Evolutionary conservation across 2,113 vertebrate genomes (phyloP).

Genomic region (Neoarius graeffei): DNA sequence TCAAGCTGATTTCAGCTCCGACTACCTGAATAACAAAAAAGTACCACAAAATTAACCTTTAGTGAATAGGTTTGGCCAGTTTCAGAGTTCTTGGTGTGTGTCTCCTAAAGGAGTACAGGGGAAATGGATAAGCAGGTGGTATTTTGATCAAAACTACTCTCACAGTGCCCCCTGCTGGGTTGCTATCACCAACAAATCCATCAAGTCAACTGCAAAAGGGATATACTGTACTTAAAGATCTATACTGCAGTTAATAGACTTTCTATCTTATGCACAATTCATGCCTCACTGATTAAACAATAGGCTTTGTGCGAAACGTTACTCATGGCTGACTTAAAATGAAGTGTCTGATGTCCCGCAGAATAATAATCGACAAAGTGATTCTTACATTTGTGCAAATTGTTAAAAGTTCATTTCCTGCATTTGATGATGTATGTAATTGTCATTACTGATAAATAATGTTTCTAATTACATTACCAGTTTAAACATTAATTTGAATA

Average conservation of each 20-base stretch:
- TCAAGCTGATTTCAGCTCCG: background rate
- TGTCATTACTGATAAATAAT: background rate
- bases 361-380: background rate
- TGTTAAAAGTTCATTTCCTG: background rate
- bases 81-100: background rate
- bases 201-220: background rate
- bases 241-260: background rate
- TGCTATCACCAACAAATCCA: background rate
- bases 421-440: background rate
- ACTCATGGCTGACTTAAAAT: background rate
- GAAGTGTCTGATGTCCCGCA: background rate
- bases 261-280: background rate
- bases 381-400: background rate
- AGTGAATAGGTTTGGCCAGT: background rate
- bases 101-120: background rate
- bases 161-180: conserved; percentile 48
- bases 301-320: background rate
- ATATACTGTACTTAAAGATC: background rate
- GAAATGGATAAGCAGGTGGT: background rate
- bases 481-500: background rate
- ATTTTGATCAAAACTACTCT: conserved; percentile 24
- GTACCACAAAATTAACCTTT: background rate
- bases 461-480: background rate
- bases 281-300: too few species aligned
- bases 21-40: background rate